Percentiles rank a stretch among this genome's conserved stretches.
phyloP scores from a whole-genome alignment of 2,888 invertebrate species.

The Branchipolynoe longqiensis region DNA sequence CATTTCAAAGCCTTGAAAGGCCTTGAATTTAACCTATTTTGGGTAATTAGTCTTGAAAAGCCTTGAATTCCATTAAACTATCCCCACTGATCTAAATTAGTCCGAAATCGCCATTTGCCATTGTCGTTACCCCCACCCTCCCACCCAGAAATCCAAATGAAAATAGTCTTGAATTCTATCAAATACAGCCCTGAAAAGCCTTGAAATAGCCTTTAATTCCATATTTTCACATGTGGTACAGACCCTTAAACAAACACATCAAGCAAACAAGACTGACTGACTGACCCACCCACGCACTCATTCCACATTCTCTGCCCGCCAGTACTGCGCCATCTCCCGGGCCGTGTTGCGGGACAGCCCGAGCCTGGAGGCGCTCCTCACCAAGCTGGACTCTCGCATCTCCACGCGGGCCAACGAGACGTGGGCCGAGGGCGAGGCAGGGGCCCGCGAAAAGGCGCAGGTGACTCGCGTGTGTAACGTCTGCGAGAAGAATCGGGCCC shows the following conservation, averaged over 20 bases:
- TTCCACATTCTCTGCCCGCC: too few relatives aligned
- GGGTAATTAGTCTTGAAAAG: too few relatives aligned
- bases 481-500: conserved; percentile 47
- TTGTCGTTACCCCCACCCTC: too few relatives aligned
- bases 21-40: too few relatives aligned
- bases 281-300: neutral
- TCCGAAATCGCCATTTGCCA: too few relatives aligned
- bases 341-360: conserved; percentile 32
- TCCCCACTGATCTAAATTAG: too few relatives aligned
- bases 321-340: conserved; percentile 26
- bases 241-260: too few relatives aligned
- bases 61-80: too few relatives aligned
- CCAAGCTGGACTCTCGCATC: conserved; percentile 44
- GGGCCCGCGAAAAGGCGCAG: neutral
- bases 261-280: neutral
- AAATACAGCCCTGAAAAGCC: neutral
- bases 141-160: too few relatives aligned
- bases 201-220: too few relatives aligned
- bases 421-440: conserved; percentile 15
- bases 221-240: too few relatives aligned
- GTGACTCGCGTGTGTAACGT: conserved; percentile 8
- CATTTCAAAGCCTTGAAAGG: too few relatives aligned
- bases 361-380: conserved; percentile 12
- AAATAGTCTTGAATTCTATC: neutral
- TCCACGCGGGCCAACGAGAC: neutral